Conservation (phyloP, 1,140 invertebrate genomes). For the Copidosoma floridanum region DNA sequence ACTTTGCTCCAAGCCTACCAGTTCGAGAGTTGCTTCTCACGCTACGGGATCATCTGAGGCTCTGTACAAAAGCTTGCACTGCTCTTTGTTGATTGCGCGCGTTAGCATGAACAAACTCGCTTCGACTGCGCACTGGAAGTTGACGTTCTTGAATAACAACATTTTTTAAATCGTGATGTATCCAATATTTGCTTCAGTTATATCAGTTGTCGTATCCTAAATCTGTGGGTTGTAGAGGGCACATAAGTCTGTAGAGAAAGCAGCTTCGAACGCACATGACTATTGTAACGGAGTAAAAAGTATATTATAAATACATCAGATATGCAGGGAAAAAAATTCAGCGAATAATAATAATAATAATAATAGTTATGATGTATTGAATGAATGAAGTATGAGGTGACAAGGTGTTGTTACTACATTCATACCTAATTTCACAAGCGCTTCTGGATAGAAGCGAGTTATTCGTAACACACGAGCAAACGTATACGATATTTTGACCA, state of each 20-base stretch:
- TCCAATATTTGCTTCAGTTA: constrained; percentile 31
- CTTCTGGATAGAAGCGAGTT: too few relatives aligned
- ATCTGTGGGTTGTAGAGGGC: too few relatives aligned
- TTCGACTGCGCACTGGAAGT: not conserved
- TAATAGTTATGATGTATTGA: not conserved
- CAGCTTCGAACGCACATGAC: not conserved
- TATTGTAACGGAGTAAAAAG: not conserved
- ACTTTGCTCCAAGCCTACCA: too few relatives aligned
- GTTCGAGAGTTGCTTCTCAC: too few relatives aligned
- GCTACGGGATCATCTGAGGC: too few relatives aligned
- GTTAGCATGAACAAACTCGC: not conserved
- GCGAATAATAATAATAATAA: not conserved
- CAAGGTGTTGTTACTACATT: not conserved
- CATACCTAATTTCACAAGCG: not conserved
- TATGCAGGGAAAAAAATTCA: not conserved
- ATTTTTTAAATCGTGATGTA: constrained; percentile 26
- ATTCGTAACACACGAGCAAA: too few relatives aligned
- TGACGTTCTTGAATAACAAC: constrained; percentile 2
- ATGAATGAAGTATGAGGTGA: too few relatives aligned
- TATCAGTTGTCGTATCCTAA: constrained; percentile 9
- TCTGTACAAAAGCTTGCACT: too few relatives aligned
- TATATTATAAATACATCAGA: not conserved
- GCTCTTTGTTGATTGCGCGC: not conserved
- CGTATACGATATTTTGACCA: too few relatives aligned
- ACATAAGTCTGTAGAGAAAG: too few relatives aligned